phyloP scores from a whole-genome alignment of 2,888 invertebrate species.

The Platycheirus rosarum region DNA sequence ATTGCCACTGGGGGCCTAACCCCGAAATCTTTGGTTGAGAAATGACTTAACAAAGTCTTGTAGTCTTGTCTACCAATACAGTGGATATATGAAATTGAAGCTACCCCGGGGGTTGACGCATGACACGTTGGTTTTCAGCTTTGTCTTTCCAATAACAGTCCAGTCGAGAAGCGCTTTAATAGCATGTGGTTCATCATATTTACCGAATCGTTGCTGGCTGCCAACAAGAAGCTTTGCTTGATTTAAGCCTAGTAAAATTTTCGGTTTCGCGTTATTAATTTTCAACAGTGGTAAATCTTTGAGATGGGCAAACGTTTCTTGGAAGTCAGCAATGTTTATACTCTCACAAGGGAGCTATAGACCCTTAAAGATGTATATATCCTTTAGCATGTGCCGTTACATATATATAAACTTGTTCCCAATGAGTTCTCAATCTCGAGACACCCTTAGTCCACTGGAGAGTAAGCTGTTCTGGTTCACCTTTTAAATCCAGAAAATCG shows the following conservation, averaged over 20 bases:
- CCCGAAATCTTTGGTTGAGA: conserved; percentile 14
- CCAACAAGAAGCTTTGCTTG: conserved; percentile 31
- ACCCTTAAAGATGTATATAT: conserved; percentile 19
- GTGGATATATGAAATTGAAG: conserved; percentile 4
- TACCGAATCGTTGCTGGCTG: neutral
- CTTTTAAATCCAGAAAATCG: too few relatives aligned
- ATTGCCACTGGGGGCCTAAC: too few relatives aligned
- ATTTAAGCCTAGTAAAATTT: conserved; percentile 20
- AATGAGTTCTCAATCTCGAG: conserved; percentile 10
- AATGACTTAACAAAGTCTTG: conserved; percentile 20
- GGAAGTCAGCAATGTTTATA: neutral
- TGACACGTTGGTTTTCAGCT: neutral
- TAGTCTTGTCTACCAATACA: too few relatives aligned
- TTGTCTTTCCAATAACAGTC: conserved; percentile 23
- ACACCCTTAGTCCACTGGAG: conserved; percentile 39
- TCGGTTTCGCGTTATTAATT: conserved; percentile 9
- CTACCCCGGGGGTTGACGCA: neutral
- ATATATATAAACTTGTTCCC: conserved; percentile 3
- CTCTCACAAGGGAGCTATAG: conserved; percentile 20
- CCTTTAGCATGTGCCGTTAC: neutral
- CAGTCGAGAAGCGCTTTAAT: conserved; percentile 40
- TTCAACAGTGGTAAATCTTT: neutral
- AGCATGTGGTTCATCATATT: conserved; percentile 18
- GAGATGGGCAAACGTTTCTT: neutral
- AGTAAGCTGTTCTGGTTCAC: too few relatives aligned